These are phyloP conservation scores for Atta cephalotes DNA, from an alignment of 1,140 invertebrate species.

Conservation along the genomic window DNA sequence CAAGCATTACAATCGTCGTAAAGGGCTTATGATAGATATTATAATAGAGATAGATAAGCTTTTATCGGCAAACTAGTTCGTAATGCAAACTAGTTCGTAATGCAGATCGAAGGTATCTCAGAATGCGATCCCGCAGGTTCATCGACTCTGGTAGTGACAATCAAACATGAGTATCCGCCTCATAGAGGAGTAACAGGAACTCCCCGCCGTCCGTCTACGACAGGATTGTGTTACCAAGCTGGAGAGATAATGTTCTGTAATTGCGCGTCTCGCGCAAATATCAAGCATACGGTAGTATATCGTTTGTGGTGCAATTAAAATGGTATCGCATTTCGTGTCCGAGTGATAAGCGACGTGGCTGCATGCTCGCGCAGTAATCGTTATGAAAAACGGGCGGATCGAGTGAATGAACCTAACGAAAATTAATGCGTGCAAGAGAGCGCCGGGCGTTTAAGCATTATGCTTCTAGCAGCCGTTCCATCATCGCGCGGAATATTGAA, in stretches of 20 bases:
- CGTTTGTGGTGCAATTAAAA: constrained; percentile 15
- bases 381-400: not conserved
- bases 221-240: not conserved
- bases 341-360: constrained; percentile 6
- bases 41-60: too few species aligned
- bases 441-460: not conserved
- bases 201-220: not conserved
- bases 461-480: constrained; percentile 17
- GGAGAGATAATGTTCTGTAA: constrained; percentile 26
- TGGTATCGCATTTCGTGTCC: not conserved
- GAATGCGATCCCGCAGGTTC: not conserved
- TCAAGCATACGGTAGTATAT: not conserved
- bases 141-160: not conserved
- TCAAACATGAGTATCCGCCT: not conserved
- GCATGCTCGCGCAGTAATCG: not conserved
- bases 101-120: not conserved
- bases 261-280: not conserved
- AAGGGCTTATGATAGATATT: too few species aligned
- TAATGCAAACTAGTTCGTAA: not conserved
- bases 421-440: constrained; percentile 14
- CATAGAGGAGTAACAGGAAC: not conserved
- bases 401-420: constrained; percentile 15
- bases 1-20: too few species aligned
- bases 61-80: not conserved
- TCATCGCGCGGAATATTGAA: constrained; percentile 12